phyloP scores from a whole-genome alignment of 92 coral and sea anemone genomes.

The Phenganax subtilis region DNA sequence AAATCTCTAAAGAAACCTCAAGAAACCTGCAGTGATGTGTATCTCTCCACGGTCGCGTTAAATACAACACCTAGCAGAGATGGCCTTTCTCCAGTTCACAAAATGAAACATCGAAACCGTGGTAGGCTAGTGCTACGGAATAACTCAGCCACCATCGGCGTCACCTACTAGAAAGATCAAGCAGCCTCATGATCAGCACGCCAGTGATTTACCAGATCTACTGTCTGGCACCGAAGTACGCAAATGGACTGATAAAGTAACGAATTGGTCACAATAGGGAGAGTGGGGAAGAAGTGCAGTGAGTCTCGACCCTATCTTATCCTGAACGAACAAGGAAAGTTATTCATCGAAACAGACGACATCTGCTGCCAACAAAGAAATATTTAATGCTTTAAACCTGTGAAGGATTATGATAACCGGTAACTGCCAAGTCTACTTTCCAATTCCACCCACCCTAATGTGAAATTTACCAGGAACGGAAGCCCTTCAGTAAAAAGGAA shows the following conservation, averaged over 20 bases:
- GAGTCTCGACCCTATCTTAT: conserved; percentile 30
- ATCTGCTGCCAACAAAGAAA: conserved; percentile 26
- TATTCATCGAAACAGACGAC: conserved; percentile 46
- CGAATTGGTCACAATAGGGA: conserved; percentile 29
- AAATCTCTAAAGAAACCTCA: conserved; percentile 18
- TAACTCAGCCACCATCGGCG: neutral
- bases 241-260: conserved; percentile 30
- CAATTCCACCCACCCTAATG: no score
- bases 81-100: conserved; percentile 9
- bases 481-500: neutral
- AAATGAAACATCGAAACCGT: neutral
- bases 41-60: conserved; percentile 4
- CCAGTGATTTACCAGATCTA: conserved; percentile 18
- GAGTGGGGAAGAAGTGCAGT: conserved; percentile 31
- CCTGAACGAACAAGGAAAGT: conserved; percentile 8
- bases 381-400: neutral
- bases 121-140: neutral
- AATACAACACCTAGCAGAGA: conserved; percentile 9
- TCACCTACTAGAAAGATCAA: neutral
- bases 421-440: neutral
- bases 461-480: no score
- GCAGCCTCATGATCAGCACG: conserved; percentile 13
- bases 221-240: conserved; percentile 35
- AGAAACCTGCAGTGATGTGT: neutral
- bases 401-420: neutral